These are phyloP conservation scores for Acrossocheilus fasciatus DNA, from an alignment of 2,797 vertebrate species.

Conservation along the genomic window DNA sequence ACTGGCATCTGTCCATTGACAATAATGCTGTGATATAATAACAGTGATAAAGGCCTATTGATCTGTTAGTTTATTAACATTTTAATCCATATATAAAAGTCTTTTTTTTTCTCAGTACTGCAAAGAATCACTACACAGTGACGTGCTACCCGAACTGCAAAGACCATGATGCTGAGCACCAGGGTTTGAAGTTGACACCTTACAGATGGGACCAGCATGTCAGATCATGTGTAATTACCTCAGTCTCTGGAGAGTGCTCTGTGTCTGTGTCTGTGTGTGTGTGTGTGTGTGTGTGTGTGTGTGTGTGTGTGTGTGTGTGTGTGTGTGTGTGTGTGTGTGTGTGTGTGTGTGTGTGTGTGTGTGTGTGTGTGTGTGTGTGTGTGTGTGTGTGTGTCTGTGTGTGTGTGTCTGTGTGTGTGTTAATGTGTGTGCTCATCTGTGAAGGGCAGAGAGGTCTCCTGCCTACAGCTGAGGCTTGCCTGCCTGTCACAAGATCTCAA, in stretches of 20 bases:
- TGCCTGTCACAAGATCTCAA: conserved; percentile 44
- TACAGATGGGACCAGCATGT: conserved; percentile 54
- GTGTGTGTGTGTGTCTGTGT: conserved; percentile 44
- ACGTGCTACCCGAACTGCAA: conserved; percentile 17
- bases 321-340: conserved; percentile 43
- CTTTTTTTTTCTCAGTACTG: neutral
- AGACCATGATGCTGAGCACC: conserved; percentile 24
- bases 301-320: conserved; percentile 36
- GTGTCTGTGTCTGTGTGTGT: neutral
- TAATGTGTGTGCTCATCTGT: conserved; percentile 43
- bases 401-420: conserved; percentile 16
- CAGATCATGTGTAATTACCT: conserved; percentile 55
- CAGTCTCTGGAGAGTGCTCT: conserved; percentile 48
- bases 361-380: conserved; percentile 37
- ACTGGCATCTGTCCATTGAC: too few species aligned
- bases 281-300: conserved; percentile 42
- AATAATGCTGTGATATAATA: too few species aligned
- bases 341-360: neutral
- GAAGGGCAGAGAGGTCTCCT: conserved; percentile 54
- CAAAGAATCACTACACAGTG: neutral
- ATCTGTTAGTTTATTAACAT: neutral
- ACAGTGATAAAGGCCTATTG: too few species aligned
- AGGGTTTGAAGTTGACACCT: conserved; percentile 53
- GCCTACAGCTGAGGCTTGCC: conserved; percentile 51
- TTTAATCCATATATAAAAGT: neutral